A percentile compares a stretch with the other conserved stretches of the same genome.
Evolutionary conservation across 2,113 vertebrate genomes (phyloP).

Genomic region (Corydoras sp.): DNA sequence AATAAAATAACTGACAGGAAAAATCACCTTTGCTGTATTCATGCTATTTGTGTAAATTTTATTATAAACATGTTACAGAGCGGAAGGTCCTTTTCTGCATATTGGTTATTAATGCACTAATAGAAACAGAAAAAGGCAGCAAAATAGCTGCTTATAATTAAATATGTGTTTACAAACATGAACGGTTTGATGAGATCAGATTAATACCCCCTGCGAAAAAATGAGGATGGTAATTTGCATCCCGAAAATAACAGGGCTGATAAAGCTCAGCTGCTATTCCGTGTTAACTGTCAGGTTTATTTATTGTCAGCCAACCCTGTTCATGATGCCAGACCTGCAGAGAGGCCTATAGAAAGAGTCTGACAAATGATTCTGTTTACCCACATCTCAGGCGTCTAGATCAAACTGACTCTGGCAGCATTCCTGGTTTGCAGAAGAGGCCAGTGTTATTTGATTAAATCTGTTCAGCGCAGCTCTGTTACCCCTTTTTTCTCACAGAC

Average conservation of each 20-base stretch:
- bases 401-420: constrained; percentile 44
- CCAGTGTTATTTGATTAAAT: constrained; percentile 41
- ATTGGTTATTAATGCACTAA: not conserved
- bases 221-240: constrained; percentile 37
- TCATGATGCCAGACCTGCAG: constrained; percentile 37
- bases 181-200: not conserved
- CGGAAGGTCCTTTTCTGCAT: too few species aligned
- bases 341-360: constrained; percentile 30
- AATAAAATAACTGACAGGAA: not conserved
- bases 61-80: too few species aligned
- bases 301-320: constrained; percentile 38
- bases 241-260: constrained; percentile 41
- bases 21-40: not conserved
- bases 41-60: not conserved
- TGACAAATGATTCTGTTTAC: constrained; percentile 51
- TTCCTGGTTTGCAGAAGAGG: constrained; percentile 48
- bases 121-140: not conserved
- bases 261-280: constrained; percentile 34
- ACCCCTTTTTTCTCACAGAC: constrained; percentile 34
- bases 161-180: not conserved
- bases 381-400: constrained; percentile 50
- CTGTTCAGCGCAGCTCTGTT: constrained; percentile 39
- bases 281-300: constrained; percentile 49
- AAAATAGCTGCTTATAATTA: not conserved
- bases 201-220: not conserved